Evolutionary conservation across 2,888 invertebrate genomes (phyloP).

Genomic region (Dryomyza anilis): DNA sequence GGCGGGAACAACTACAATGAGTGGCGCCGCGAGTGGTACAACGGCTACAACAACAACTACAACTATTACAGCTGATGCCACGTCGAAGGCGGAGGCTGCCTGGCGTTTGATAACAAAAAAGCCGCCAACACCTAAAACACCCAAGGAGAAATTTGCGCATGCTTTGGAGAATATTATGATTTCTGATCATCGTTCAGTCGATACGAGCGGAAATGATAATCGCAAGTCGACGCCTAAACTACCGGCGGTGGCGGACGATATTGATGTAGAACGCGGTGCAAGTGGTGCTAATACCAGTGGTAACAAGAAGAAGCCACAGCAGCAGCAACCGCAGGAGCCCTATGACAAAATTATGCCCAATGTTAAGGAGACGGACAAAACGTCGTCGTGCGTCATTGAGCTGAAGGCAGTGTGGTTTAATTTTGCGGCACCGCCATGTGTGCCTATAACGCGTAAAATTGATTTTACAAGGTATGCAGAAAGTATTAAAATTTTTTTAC

Average conservation of each 20-base stretch:
- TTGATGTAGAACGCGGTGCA: conserved; percentile 61
- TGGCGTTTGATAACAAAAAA: conserved; percentile 62
- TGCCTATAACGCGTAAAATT: conserved; percentile 91
- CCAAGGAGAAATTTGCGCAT: conserved; percentile 64
- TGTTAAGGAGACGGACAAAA: conserved; percentile 71
- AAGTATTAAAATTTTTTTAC: background rate
- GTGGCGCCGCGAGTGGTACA: conserved; percentile 13
- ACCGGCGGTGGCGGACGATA: conserved; percentile 48
- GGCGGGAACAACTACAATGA: too few species aligned
- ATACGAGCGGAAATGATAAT: conserved; percentile 32
- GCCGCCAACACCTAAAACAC: conserved; percentile 67
- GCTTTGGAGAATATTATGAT: conserved; percentile 53
- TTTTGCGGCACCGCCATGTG: conserved; percentile 94
- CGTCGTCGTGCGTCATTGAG: conserved; percentile 86
- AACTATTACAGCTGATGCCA: conserved; percentile 47
- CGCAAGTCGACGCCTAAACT: conserved; percentile 42
- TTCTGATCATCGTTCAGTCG: conserved; percentile 39
- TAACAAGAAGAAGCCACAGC: conserved; percentile 33
- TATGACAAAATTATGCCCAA: conserved; percentile 63
- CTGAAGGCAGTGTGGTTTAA: conserved; percentile 94
- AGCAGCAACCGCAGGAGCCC: too few species aligned
- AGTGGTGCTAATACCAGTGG: conserved; percentile 31
- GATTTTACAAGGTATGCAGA: conserved; percentile 80
- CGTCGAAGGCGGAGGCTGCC: conserved; percentile 58
- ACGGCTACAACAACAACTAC: conserved; percentile 34